Evolutionary conservation across 2,113 vertebrate genomes (phyloP), one percentile per base, ranked within the genome.

Genomic region (Coptodon rendalli): DNA sequence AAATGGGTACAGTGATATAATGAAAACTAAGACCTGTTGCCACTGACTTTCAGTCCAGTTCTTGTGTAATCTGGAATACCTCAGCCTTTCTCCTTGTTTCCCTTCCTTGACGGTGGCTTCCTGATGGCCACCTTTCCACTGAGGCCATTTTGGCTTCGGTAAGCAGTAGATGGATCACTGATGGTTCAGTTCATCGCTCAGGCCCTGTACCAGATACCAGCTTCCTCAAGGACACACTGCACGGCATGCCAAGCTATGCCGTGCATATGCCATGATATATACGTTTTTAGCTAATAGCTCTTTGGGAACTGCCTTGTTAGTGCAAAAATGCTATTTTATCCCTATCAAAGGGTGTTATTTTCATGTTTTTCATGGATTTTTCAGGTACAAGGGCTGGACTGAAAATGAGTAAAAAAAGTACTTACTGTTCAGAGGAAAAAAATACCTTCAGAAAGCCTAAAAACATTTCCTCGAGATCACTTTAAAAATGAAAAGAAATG

Each of bases 101-200:
- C 68, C 40, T 73, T 10, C 38, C 1, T 73, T 73, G 12, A 73
- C 3, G 0, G 1, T 43, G 36, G 7, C 12, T 71, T 16, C 0
- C 38, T 4, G 38, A 40, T 38, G 10, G 63, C 34, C 19, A 68
- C 34, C 63, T n/a, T 40, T 68, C 63, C 34, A 68, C 63, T 40
- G 34, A 68, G 63, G 34, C 34, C 34, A 68, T 68, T 68, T 68
- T 40, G 1, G 34, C 2, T 45, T 45, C 12, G 6, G 43, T 13
- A 12, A 68, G 24, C n/a, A 68, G 63, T 40, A 40, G 63, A 48
- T 48, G 68, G 14, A 45, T 45, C 14, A 73, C 40, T 29, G 16
- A 45, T 27, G 40, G 14, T 27, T 14, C 68, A 29, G 22, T 27
- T 48, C 40, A 76, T 48, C 0, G 0, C 22, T 29, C 9, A 3